Base-by-base conservation (phyloP, 2,888 invertebrate genomes). In the Epicampocera succincta region DNA sequence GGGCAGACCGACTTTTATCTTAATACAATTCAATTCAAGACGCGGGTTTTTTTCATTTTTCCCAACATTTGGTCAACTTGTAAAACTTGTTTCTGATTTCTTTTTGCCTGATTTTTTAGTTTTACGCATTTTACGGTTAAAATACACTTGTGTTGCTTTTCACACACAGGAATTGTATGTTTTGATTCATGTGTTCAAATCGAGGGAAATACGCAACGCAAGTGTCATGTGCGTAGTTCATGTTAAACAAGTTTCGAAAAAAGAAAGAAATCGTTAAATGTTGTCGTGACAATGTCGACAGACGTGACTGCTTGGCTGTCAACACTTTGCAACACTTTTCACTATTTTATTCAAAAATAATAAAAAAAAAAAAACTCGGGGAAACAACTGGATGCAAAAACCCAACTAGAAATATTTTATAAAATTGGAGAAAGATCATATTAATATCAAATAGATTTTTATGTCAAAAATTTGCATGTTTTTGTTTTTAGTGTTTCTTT, bases 171-270 rank as follows among this genome's bases (percentile, higher is more conserved):
- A 74, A 73, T 65, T 73, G 8, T 21, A 48, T 38, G 56, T 72
- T 33, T 73, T 79, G 33, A 78, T 72, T 66, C 78, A 72, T 66
- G 65, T 19, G 21, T 69, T 63, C 0, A 17, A 69, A 44, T 2
- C 9, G 50, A 38, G 48, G 17, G 33, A 58, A 75, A 68, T 71
- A 50, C n/a, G 12, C 52, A 60, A 66, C 12, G n/a, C 3, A 63
- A 75, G 78, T 78, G 74, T 82, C 82, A 78, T 82, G 82, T 82
- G 82, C 78, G 82, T 82, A 82, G 82, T 82, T 82, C 82, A 82
- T 71, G 82, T 75, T 66, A 29, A 82, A 82, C 82, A 38, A 75
- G 71, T 82, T 74, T n/a, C 40, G 63, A 60, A 58, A 12, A 46
- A 46, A 40, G 3, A 66, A 21, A 61, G 63, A 61, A 19, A 25